phyloP scores from a whole-genome alignment of 2,888 invertebrate genomes.

The Pimpla rufipes region DNA sequence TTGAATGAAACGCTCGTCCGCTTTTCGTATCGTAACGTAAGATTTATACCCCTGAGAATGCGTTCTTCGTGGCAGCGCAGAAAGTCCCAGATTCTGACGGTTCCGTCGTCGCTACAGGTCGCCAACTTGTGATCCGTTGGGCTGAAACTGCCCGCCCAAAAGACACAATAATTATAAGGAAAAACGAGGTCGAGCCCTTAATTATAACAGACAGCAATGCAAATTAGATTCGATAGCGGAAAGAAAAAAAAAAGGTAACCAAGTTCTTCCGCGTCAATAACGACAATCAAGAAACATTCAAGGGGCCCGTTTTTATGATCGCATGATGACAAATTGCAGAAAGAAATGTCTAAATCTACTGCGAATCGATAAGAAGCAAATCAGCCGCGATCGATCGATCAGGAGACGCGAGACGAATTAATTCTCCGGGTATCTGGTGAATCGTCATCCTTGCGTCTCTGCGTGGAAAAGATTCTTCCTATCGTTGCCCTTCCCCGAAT shows the following conservation, averaged over 20 bases:
- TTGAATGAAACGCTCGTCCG: background rate
- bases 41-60: conserved; percentile 90
- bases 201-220: conserved; percentile 32
- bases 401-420: conserved; percentile 77
- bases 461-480: conserved; percentile 68
- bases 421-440: conserved; percentile 64
- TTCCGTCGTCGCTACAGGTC: conserved; percentile 99
- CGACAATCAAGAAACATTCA: background rate
- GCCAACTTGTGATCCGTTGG: conserved; percentile 99
- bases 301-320: conserved; percentile 5
- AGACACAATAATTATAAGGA: conserved; percentile 72
- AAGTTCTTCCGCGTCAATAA: background rate
- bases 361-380: conserved; percentile 81
- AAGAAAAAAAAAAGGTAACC: conserved; percentile 15
- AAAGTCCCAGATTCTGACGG: conserved; percentile 99
- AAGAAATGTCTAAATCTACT: no score
- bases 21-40: conserved; percentile 18
- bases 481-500: conserved; percentile 80
- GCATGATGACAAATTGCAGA: background rate
- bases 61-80: conserved; percentile 98
- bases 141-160: conserved; percentile 93
- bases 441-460: conserved; percentile 48
- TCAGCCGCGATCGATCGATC: conserved; percentile 81
- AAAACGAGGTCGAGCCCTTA: conserved; percentile 62
- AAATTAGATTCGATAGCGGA: conserved; percentile 23